Evolutionary conservation across 2,888 invertebrate species (phyloP).

Genomic region (Dryocosmus kuriphilus): DNA sequence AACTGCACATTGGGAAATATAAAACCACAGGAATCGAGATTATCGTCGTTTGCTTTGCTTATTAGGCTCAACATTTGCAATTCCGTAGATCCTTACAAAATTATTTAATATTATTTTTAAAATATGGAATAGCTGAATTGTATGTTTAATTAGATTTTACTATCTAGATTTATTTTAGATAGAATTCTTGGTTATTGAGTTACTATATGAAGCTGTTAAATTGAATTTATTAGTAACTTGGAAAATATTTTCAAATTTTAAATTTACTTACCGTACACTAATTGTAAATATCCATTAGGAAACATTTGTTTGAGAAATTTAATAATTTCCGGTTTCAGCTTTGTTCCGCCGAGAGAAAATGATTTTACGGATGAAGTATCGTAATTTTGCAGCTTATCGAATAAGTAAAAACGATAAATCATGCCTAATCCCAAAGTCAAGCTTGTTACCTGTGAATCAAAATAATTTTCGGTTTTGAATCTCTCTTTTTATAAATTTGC

Average conservation of each 20-base stretch:
- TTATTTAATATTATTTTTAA: not conserved
- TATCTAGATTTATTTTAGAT: no score
- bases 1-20: constrained; percentile 33
- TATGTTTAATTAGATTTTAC: no score
- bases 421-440: constrained; percentile 15
- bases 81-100: constrained; percentile 19
- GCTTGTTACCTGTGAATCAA: constrained; percentile 27
- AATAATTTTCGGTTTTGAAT: not conserved
- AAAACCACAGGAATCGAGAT: constrained; percentile 43
- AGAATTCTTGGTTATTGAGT: no score
- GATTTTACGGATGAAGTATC: constrained; percentile 18
- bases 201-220: not conserved
- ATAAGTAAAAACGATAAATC: constrained; percentile 13
- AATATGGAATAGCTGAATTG: not conserved
- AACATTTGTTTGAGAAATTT: constrained; percentile 25
- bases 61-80: constrained; percentile 1
- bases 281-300: constrained; percentile 19
- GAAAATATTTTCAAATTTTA: not conserved
- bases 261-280: constrained; percentile 35
- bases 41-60: not conserved
- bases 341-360: constrained; percentile 25
- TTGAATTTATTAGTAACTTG: not conserved
- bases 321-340: constrained; percentile 22
- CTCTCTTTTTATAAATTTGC: no score
- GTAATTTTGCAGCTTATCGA: constrained; percentile 10